phyloP scores from a whole-genome alignment of 2,113 vertebrate genomes.

The Rallus limicola region DNA sequence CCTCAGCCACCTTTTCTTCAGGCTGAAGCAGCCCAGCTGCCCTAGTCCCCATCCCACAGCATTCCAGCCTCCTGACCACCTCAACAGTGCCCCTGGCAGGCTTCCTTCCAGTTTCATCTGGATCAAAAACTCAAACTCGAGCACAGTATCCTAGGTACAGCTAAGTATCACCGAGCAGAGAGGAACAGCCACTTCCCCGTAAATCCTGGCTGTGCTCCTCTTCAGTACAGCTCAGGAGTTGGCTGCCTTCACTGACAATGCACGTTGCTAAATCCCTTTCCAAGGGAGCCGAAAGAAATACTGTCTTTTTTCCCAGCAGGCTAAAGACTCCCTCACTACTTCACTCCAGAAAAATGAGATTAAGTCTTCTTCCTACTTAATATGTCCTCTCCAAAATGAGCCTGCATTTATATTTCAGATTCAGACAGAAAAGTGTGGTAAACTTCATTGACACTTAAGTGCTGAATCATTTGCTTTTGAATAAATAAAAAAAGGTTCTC shows the following conservation, averaged over 20 bases:
- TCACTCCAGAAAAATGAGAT: not conserved
- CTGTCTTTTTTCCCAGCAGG: not conserved
- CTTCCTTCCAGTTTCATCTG: not conserved
- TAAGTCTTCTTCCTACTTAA: not conserved
- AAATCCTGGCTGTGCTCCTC: not conserved
- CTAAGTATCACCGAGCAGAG: not conserved
- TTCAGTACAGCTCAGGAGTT: not conserved
- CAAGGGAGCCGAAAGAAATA: not conserved
- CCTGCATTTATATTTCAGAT: not conserved
- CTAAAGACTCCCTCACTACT: not conserved
- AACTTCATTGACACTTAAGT: not conserved
- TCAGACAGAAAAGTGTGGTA: not conserved
- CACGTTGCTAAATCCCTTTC: not conserved
- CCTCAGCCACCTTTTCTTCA: not conserved
- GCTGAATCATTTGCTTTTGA: not conserved
- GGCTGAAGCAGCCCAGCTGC: not conserved
- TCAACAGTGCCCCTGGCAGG: fast-evolving
- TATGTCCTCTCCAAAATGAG: not conserved
- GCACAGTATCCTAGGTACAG: not conserved
- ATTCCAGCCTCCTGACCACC: not conserved
- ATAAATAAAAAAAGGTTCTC: not conserved
- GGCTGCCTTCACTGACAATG: not conserved
- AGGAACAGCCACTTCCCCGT: not conserved
- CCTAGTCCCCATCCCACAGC: not conserved
- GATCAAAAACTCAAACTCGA: not conserved